A percentile compares a stretch with the other conserved stretches of the same genome.
Conservation (phyloP, 2,888 invertebrate genomes). For the Eudasyphora cyanicolor region DNA sequence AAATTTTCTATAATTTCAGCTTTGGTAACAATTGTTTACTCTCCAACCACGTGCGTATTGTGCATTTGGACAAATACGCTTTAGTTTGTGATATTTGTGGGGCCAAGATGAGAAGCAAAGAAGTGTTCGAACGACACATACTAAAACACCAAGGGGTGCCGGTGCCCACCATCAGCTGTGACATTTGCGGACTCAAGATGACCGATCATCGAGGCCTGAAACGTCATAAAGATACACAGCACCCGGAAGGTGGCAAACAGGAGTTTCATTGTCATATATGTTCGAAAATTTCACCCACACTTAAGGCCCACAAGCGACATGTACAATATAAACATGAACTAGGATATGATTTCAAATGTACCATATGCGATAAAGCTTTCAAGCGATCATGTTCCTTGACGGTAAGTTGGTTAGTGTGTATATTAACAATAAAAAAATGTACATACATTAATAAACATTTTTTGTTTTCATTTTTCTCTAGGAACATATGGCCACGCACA, state of each 20-base stretch:
- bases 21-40: slow-evolving; percentile 73
- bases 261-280: slow-evolving; percentile 73
- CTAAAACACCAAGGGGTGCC: slow-evolving; percentile 74
- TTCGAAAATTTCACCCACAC: slow-evolving; percentile 73
- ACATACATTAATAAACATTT: no score
- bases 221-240: slow-evolving; percentile 76
- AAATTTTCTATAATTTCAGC: slow-evolving; percentile 65
- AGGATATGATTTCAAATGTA: slow-evolving; percentile 60
- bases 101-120: slow-evolving; percentile 73
- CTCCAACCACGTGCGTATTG: slow-evolving; percentile 73
- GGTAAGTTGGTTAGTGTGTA: no score
- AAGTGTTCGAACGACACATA: slow-evolving; percentile 74
- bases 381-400: slow-evolving; percentile 43
- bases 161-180: slow-evolving; percentile 72
- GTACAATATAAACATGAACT: slow-evolving; percentile 70
- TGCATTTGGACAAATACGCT: slow-evolving; percentile 75
- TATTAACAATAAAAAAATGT: no score
- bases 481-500: no score
- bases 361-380: slow-evolving; percentile 50
- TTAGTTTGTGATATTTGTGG: slow-evolving; percentile 78
- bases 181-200: slow-evolving; percentile 74
- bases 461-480: no score
- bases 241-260: slow-evolving; percentile 69
- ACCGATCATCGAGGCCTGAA: slow-evolving; percentile 74
- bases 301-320: slow-evolving; percentile 73